Evolutionary conservation across 2,797 vertebrate genomes (phyloP), one percentile per base, ranked within the genome.

Genomic region (Triplophysa bombifrons): DNA sequence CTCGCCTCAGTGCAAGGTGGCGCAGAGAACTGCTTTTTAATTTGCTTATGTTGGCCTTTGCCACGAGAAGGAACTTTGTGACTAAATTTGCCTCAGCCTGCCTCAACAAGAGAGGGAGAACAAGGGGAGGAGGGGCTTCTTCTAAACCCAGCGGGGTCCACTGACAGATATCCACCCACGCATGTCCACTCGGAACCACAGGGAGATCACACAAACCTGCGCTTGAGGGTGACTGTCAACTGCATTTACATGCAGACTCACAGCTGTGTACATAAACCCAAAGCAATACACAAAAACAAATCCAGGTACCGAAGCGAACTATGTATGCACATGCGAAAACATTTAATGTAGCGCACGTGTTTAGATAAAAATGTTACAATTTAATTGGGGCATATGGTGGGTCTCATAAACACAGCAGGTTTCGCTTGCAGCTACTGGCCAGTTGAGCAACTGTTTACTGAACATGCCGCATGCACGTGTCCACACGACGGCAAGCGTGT

Each of bases 31-130:
- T 64, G 79, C 80, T 68, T 85, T 88, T 86, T 91, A 89, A 92
- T 89, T 91, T 88, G 86, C 85, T 85, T 56, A 19, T 71, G 85
- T 83, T 80, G 80, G 87, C 84, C 79, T 84, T 80, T 65, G 84
- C 85, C 91, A 93, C 88, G 85, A 92, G 92, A 87, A 41, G 60
- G 6, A 84, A 88, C 82, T 60, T 87, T 82, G 88, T 93, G 92
- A 92, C 91, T 91, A 79, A 82, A 84, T 79, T 72, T 25, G 64
- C 58, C 64, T 72, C 50, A 51, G 41, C 44, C 46, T 55, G 55
- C 48, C 63, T 56, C 55, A 25, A 46, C 72, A 53, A 84, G 61
- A 74, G 65, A 74, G 34, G 0, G 51, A 16, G 22, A 19, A 53
- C 71, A 48, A 51, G 72, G 74, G 20, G 65, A 79, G 30, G 53